Evolutionary conservation across 2,797 vertebrate genomes (phyloP), one percentile per base, ranked within the genome.

Genomic region (Malurus leucopterus): DNA sequence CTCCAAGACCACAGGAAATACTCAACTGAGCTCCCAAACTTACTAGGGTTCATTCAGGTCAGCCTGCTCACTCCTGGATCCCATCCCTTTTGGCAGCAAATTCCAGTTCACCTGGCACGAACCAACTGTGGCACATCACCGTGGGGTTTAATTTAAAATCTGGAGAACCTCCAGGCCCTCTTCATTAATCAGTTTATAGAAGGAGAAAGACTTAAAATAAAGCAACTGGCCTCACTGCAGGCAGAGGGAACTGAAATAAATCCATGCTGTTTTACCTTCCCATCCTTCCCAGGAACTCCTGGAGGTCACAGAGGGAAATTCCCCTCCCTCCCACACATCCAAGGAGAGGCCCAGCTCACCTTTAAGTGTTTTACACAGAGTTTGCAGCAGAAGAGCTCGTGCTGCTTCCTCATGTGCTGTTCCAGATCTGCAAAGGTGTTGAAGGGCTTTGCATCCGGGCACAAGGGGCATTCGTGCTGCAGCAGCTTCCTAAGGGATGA

Each of bases 381-480:
- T 75, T 99, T 99, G 93, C 99, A 99, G 94, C 98, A 99, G 96
- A 99, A 99, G 61, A 99, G 98, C 81, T 99, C 99, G 0, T 99
- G 99, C 85, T 99, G 98, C 94, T 98, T 99, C 93, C 99, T 98
- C 99, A 99, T 99, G 95, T 99, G 99, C 73, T 99, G 98, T 40
- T 99, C 99, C 91, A 99, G 96, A 88, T 99, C 99, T 81, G 98
- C 98, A 78, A 98, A 98, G 92, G 97, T 98, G 82, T 96, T 97
- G 89, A 99, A 99, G 3, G 99, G 96, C 47, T 98, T 98, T 27
- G 97, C 93, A 22, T 99, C 98, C 0, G 97, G 95, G 94, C 99
- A 99, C 75, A 96, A 89, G 5, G 97, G 96, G 89, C 99, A 99
- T 62, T 99, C 98, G 0, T 99, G 97, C 86, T 98, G 97, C 94